phyloP scores from a whole-genome alignment of 2,113 vertebrate species.

The Hippocampus zosterae region DNA sequence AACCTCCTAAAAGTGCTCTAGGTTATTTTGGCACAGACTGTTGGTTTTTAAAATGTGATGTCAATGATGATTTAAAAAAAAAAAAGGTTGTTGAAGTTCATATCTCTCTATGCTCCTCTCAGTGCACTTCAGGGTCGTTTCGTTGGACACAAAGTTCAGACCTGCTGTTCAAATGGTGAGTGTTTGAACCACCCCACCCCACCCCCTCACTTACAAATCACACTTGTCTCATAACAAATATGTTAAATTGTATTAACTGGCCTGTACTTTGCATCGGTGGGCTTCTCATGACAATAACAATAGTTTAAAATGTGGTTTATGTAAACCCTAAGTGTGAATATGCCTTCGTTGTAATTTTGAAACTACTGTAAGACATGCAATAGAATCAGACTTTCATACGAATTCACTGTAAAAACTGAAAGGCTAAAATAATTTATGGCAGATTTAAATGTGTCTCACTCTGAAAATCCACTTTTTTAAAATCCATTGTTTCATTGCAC shows the following conservation, averaged over 20 bases:
- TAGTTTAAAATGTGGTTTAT: neutral
- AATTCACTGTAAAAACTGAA: neutral
- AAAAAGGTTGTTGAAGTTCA: neutral
- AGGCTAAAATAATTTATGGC: neutral
- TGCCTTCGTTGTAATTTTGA: neutral
- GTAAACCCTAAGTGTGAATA: neutral
- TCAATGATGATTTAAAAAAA: neutral
- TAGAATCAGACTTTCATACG: too few species aligned
- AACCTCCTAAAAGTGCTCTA: too few species aligned
- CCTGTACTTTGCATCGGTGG: neutral
- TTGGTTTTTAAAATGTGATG: neutral
- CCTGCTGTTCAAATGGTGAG: constrained; percentile 39
- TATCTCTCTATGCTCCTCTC: constrained; percentile 1
- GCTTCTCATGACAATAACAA: neutral
- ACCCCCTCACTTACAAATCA: neutral
- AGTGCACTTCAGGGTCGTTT: constrained; percentile 60
- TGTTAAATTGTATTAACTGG: constrained; percentile 1
- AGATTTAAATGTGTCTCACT: neutral
- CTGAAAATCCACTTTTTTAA: neutral
- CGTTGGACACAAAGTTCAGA: constrained; percentile 40
- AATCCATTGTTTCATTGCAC: neutral
- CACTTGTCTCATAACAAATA: neutral
- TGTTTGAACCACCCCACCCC: neutral
- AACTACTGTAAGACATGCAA: too few species aligned
- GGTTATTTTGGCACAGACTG: too few species aligned